phyloP scores from a whole-genome alignment of 2,888 invertebrate species.

The Anthrax anthrax region DNA sequence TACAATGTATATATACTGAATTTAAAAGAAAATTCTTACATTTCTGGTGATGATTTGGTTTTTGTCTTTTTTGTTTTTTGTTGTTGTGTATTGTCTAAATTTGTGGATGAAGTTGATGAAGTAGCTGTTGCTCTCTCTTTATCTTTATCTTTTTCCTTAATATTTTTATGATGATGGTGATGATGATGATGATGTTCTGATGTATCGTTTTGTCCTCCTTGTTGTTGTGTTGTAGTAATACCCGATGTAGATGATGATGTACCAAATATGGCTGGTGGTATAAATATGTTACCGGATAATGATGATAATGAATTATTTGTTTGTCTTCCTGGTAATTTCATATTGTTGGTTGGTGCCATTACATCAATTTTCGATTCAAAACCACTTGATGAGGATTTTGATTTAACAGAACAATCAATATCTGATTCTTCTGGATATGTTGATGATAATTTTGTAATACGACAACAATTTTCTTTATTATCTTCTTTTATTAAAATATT shows the following conservation, averaged over 20 bases:
- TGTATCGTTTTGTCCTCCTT: not conserved
- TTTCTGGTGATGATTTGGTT: constrained; percentile 12
- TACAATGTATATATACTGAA: no score
- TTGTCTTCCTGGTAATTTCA: constrained; percentile 50
- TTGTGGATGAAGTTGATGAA: not conserved
- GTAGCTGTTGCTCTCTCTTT: not conserved
- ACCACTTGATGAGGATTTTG: constrained; percentile 1
- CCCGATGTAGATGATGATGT: not conserved
- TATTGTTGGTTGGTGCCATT: constrained; percentile 33
- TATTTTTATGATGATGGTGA: not conserved
- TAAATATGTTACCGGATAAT: constrained; percentile 69
- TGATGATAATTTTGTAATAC: not conserved
- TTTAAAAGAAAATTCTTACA: no score
- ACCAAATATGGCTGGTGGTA: constrained; percentile 36
- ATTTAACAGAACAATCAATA: constrained; percentile 1
- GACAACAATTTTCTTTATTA: constrained; percentile 10
- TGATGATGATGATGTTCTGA: not conserved
- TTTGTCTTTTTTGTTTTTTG: constrained; percentile 1
- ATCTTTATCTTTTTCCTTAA: not conserved
- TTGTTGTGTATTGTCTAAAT: not conserved
- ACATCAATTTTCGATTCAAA: constrained; percentile 2
- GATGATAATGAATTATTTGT: constrained; percentile 78
- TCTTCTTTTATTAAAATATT: constrained; percentile 3
- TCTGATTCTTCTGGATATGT: not conserved
- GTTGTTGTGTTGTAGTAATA: not conserved